These are phyloP conservation scores for Trachemys scripta DNA, from an alignment of 2,113 vertebrate species.

Conservation along the genomic window DNA sequence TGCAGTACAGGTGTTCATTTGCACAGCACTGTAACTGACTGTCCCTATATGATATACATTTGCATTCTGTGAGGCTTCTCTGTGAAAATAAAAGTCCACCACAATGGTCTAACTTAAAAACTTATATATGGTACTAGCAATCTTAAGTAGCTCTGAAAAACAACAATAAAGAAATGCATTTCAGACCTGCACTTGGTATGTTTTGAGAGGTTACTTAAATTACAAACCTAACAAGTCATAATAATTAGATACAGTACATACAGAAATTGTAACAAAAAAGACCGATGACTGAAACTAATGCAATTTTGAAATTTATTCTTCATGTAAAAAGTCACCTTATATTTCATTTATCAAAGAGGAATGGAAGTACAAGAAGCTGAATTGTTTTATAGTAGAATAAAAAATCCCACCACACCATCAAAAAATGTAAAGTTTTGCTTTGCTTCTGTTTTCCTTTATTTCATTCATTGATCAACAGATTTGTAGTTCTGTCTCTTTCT, in stretches of 20 bases:
- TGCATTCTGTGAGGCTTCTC: neutral
- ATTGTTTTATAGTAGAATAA: neutral
- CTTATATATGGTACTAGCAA: neutral
- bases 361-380: neutral
- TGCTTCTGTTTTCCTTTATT: neutral
- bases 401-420: neutral
- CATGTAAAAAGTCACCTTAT: neutral
- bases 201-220: neutral
- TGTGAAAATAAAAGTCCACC: neutral
- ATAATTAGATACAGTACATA: neutral
- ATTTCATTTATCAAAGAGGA: neutral
- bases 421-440: neutral
- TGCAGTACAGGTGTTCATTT: neutral
- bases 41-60: neutral
- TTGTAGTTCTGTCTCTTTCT: neutral
- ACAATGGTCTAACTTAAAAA: no score
- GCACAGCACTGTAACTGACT: conserved; percentile 21
- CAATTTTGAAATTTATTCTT: neutral
- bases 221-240: neutral
- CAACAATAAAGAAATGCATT: neutral
- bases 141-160: neutral
- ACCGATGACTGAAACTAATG: neutral
- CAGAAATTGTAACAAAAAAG: neutral
- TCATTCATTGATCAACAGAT: neutral
- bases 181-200: neutral